Base-by-base conservation (phyloP, 2,888 invertebrate species). In the Hyposoter dolosus region DNA sequence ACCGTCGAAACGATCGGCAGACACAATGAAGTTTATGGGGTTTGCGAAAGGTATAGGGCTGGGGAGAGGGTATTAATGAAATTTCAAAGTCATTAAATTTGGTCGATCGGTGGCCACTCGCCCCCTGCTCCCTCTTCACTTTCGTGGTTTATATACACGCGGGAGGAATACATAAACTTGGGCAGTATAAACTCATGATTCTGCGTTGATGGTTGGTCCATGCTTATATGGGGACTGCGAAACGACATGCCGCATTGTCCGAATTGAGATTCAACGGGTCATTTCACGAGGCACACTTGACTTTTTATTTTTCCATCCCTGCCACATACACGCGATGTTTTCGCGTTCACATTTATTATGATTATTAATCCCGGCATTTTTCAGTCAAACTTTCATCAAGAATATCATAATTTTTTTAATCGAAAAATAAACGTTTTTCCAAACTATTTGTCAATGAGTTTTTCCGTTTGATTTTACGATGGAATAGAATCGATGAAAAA, bases 51-150 rank as follows among this genome's bases (percentile, higher is more conserved):
- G 23, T 7, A 23, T 10, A 10, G 23, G 10, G 10, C 12, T 1
- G 56, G 28, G 15, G 23, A 28, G 60, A 1, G 5, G 78, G 78
- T 74, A 85, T 82, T 78, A 82, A 78, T 69, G 82, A 85, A 84
- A 85, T 82, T 85, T 82, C 72, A 28, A 69, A 66, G 84, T 84
- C 84, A 84, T 84, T 82, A 82, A 84, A 72, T 84, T 82, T 65
- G 35, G 74, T 45, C 50, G 75, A 84, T 79, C 68, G 43, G 43
- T 50, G 71, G 50, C 17, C 19, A 53, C 53, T 72, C 35, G 40
- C 40, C 45, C 63, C 43, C 28, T 63, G 19, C 72, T 56, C 35
- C 19, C 53, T 40, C 23, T 74, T 23, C 45, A 47, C 47, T 65
- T 47, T 47, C 28, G 28, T 47, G 45, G 78, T 69, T 69, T 69